These are phyloP conservation scores for Numenius phaeopus DNA, from an alignment of 2,797 vertebrate genomes.

Conservation along the genomic window DNA sequence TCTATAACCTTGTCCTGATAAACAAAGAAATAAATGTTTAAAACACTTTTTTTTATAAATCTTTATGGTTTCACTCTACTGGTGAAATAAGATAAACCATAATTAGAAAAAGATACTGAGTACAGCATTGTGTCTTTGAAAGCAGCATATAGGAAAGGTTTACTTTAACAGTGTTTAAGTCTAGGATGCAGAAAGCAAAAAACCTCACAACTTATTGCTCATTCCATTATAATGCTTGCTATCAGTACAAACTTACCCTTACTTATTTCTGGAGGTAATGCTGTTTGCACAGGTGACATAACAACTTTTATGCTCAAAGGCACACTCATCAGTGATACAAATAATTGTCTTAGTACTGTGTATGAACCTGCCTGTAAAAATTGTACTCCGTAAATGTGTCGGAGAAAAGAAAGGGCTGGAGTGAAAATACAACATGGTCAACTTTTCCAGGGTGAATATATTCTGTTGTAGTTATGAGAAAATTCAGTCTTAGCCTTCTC, in stretches of 20 bases:
- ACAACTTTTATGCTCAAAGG: slow-evolving; percentile 4
- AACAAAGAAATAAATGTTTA: slow-evolving; percentile 43
- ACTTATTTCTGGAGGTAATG: background rate
- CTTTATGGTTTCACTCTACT: background rate
- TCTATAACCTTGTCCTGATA: slow-evolving; percentile 40
- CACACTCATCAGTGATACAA: background rate
- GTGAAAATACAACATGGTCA: background rate
- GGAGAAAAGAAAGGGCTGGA: background rate
- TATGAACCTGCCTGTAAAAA: background rate
- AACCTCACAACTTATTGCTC: background rate
- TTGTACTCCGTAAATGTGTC: background rate
- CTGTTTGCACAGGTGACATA: slow-evolving; percentile 8
- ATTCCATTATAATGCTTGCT: background rate
- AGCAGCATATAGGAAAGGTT: background rate
- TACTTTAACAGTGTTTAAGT: background rate
- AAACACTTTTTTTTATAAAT: slow-evolving; percentile 1
- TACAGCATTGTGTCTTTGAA: background rate
- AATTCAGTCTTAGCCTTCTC: background rate
- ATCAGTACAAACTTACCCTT: background rate
- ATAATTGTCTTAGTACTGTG: background rate
- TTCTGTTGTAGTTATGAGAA: background rate
- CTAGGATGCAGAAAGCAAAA: background rate
- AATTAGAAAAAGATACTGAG: slow-evolving; percentile 22
- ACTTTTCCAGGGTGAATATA: background rate
- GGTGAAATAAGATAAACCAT: slow-evolving; percentile 39